These are phyloP conservation scores for Lathamus discolor DNA, from an alignment of 2,113 vertebrate genomes.

Conservation along the genomic window DNA sequence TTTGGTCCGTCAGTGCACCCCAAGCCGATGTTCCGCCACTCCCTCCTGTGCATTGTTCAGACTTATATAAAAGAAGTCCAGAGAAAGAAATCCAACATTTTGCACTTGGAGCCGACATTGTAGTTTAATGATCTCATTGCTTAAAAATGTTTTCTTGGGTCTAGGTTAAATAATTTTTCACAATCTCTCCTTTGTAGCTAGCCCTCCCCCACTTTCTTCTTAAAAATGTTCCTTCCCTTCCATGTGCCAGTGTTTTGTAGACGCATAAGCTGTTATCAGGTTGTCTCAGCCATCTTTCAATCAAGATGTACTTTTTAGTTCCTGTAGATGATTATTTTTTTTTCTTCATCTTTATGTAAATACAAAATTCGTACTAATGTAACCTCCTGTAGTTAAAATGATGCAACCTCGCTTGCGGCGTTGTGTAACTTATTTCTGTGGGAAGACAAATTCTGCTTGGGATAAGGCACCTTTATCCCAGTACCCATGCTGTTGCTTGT, in stretches of 20 bases:
- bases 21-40: not conserved
- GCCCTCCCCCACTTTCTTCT: conserved; percentile 46
- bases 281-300: conserved; percentile 65
- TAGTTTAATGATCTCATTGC: conserved; percentile 36
- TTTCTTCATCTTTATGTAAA: conserved; percentile 60
- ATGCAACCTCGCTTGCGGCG: not conserved
- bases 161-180: conserved; percentile 57
- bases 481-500: not conserved
- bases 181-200: conserved; percentile 27
- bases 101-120: conserved; percentile 7
- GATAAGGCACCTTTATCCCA: not conserved
- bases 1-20: not conserved
- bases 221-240: conserved; percentile 18
- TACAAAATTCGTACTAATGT: conserved; percentile 51
- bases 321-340: conserved; percentile 28
- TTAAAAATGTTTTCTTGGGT: conserved; percentile 49
- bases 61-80: not conserved
- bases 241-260: conserved; percentile 57
- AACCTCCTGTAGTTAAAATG: conserved; percentile 42
- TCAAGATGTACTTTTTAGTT: conserved; percentile 65
- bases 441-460: not conserved
- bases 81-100: not conserved
- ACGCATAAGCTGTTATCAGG: conserved; percentile 55
- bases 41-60: not conserved
- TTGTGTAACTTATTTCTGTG: conserved; percentile 47